Base-by-base conservation (phyloP, 2,888 invertebrate species). In the Nysson spinosus region DNA sequence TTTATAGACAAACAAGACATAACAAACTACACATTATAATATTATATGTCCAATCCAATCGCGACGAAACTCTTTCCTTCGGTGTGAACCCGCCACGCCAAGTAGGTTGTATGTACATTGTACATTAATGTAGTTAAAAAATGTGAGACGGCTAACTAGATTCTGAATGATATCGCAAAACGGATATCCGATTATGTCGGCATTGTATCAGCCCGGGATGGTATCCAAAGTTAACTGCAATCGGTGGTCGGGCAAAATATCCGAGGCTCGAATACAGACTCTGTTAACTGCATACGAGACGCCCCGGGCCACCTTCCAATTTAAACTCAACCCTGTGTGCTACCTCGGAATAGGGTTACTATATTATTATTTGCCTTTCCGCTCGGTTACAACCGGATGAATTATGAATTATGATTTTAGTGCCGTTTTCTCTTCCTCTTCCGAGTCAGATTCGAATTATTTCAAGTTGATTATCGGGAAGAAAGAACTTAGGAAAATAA, bases 261-360 rank as follows among this genome's bases (percentile, higher is more conserved):
- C 57, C 63, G 26, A 51, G 50, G 22, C 57, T 37, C 24, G 52
- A 57, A 44, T 64, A 54, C 55, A 58, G 49, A 44, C 64, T 37
- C 40, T 28, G 64, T 58, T 71, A 69, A 66, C 69, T 69, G 58
- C 62, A 62, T 62, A 58, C 62, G 69, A 58, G 69, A 63, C 52
- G 50, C 69, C 71, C 62, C 32, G 34, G 34, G 71, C 66, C 66
- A 51, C 39, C 56, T 62, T 56, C 71, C 69, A 71, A 71, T 71
- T 71, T 71, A 69, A 71, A 60, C 69, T 60, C 69, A 17, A 7
- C 24, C 30, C 43, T 30, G 55, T 37, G 37, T 17, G 58, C 22
- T 34, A 35, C 57, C 51, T 14, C 47, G 62, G 50, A 68, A 63
- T 52, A 58, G 51, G 60, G 51, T 64, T 69, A 69, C 51, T 37